Conservation (phyloP, 2,888 invertebrate genomes). For the Cenopis cana region DNA sequence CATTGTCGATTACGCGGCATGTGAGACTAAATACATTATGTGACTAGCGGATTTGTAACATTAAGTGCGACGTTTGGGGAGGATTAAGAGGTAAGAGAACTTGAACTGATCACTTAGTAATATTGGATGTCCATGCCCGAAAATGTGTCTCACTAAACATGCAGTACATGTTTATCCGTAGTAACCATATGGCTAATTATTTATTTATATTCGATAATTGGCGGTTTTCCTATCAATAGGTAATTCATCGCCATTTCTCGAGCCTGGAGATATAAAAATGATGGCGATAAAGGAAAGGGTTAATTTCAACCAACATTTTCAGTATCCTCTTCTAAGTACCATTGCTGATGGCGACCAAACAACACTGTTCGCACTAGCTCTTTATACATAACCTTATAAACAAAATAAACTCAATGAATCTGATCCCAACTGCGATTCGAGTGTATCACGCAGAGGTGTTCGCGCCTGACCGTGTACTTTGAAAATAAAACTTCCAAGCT, state of each 20-base stretch:
- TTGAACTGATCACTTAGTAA: background rate
- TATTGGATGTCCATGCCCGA: background rate
- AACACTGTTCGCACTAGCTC: background rate
- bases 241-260: too few relatives aligned
- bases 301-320: background rate
- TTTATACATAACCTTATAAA: constrained; percentile 8
- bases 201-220: too few relatives aligned
- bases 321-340: background rate
- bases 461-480: constrained; percentile 18
- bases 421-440: constrained; percentile 23
- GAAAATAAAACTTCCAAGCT: background rate
- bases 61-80: constrained; percentile 24
- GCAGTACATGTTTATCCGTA: background rate
- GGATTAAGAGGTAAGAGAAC: constrained; percentile 19
- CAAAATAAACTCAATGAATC: constrained; percentile 27
- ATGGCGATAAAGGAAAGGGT: background rate
- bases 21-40: constrained; percentile 47
- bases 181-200: background rate
- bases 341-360: background rate
- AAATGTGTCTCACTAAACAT: background rate
- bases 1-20: constrained; percentile 61
- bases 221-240: too few relatives aligned
- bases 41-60: constrained; percentile 31
- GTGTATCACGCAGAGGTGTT: constrained; percentile 29
- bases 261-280: too few relatives aligned